A percentile compares a stretch with the other conserved stretches of the same genome.
Conservation (phyloP, 2,113 vertebrate genomes). For the Perognathus longimembris region DNA sequence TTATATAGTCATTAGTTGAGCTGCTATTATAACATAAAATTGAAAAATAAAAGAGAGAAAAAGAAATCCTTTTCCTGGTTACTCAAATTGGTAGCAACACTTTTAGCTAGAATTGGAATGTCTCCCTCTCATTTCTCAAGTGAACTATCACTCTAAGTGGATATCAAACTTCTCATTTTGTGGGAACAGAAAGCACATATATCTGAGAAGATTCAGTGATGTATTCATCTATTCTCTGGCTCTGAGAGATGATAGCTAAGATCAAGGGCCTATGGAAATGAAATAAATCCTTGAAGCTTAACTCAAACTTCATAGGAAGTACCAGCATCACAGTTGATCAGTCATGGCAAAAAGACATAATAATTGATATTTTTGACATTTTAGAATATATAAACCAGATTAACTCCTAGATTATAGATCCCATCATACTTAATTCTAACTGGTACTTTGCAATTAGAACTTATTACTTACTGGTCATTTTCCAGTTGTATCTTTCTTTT, state of each 20-base stretch:
- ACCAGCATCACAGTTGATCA: neutral
- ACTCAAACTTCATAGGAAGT: constrained; percentile 54
- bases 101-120: constrained; percentile 65
- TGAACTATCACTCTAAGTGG: constrained; percentile 50
- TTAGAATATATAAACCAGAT: neutral
- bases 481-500: neutral
- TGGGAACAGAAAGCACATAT: constrained; percentile 48
- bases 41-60: constrained; percentile 70
- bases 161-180: constrained; percentile 61
- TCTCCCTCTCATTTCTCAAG: constrained; percentile 39
- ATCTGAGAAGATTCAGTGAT: constrained; percentile 47
- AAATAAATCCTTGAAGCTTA: constrained; percentile 34
- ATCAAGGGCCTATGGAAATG: constrained; percentile 45
- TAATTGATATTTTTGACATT: neutral
- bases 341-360: neutral
- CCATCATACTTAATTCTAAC: neutral
- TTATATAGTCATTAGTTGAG: constrained; percentile 95
- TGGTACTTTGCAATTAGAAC: neutral
- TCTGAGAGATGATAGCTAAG: neutral
- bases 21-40: constrained; percentile 80
- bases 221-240: constrained; percentile 7
- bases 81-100: constrained; percentile 72
- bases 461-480: neutral
- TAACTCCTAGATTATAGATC: neutral
- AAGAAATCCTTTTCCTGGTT: constrained; percentile 60